Conservation (phyloP, 2,797 vertebrate genomes). For the Dermochelys coriacea region DNA sequence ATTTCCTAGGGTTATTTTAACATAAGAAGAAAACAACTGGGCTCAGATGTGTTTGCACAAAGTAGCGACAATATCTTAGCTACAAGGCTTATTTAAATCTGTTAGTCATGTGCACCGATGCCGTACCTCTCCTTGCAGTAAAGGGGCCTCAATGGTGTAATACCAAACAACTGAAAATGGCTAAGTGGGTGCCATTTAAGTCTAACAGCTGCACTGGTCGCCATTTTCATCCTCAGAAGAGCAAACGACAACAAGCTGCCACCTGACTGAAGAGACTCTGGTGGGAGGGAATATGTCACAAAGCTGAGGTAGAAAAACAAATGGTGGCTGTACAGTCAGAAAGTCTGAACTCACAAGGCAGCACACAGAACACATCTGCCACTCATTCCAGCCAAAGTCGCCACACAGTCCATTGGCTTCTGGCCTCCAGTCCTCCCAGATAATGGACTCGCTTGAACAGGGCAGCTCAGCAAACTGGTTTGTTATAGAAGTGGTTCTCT, state of each 20-base stretch:
- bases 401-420: not conserved
- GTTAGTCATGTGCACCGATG: not conserved
- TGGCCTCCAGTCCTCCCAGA: not conserved
- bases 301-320: not conserved
- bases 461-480: not conserved
- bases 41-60: slow-evolving; percentile 5
- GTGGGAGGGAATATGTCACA: not conserved
- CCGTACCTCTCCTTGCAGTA: not conserved
- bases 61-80: not conserved
- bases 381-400: not conserved
- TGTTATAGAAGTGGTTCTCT: not conserved
- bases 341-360: not conserved
- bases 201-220: not conserved
- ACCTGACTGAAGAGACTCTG: no score
- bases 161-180: not conserved
- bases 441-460: not conserved
- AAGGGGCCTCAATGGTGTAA: not conserved
- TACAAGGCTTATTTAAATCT: not conserved
- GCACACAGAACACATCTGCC: not conserved
- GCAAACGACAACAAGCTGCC: not conserved
- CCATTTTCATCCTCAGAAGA: not conserved
- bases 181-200: not conserved
- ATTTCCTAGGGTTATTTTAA: slow-evolving; percentile 30
- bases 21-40: slow-evolving; percentile 15
- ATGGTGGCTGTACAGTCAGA: not conserved